A percentile compares a stretch with the other conserved stretches of the same genome.
These are phyloP conservation scores for Rhea pennata DNA, from an alignment of 2,113 vertebrate species.

Conservation along the genomic window DNA sequence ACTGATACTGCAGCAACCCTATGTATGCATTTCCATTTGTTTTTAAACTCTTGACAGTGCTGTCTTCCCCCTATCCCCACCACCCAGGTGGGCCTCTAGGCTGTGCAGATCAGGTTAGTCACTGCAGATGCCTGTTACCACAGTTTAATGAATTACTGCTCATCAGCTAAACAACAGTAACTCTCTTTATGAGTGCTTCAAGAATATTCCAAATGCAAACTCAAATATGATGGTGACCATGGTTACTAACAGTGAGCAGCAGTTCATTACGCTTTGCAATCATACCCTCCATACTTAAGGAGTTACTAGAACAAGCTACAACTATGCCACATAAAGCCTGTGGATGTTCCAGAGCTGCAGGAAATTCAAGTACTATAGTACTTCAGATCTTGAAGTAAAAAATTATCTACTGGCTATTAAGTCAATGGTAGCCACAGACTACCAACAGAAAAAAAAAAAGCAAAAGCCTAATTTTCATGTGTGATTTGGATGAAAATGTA, in stretches of 20 bases:
- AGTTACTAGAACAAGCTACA: background rate
- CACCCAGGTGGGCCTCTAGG: background rate
- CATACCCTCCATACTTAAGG: background rate
- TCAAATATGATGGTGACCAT: background rate
- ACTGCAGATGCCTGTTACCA: background rate
- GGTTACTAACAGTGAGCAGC: background rate
- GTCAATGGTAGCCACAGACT: background rate
- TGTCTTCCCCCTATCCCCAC: background rate
- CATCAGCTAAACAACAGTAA: background rate
- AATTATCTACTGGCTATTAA: background rate
- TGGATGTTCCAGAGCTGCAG: background rate
- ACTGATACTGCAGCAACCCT: background rate
- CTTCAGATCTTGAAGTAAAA: background rate
- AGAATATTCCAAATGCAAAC: background rate
- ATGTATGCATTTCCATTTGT: accelerated
- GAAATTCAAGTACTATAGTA: background rate
- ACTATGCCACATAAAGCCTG: background rate
- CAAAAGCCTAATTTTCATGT: background rate
- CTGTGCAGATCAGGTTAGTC: background rate
- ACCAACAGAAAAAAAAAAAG: background rate
- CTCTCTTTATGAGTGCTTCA: accelerated
- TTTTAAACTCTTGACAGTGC: background rate
- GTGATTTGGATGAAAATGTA: background rate
- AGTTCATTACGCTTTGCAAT: background rate
- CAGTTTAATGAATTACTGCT: background rate